phyloP scores from a whole-genome alignment of 2,797 vertebrate species.

The Amblyraja radiata region DNA sequence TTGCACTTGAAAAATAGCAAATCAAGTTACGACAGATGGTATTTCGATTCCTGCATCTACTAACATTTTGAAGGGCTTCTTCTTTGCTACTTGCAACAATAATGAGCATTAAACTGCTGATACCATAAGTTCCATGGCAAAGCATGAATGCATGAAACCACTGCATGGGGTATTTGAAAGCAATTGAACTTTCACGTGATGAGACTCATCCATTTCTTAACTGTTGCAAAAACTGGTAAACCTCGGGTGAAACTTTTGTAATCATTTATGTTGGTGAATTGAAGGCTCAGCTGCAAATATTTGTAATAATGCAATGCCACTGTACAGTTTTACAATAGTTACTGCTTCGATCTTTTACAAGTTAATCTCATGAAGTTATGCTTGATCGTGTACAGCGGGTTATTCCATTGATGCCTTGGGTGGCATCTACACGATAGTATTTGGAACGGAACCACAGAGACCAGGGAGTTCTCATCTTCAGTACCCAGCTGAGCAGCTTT shows the following conservation, averaged over 20 bases:
- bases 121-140: slow-evolving; percentile 49
- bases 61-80: slow-evolving; percentile 60
- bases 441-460: not conserved
- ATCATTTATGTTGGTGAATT: not conserved
- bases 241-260: not conserved
- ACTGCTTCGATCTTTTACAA: not conserved
- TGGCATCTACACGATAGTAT: not conserved
- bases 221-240: not conserved
- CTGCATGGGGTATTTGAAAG: slow-evolving; percentile 64
- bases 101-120: slow-evolving; percentile 45
- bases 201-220: slow-evolving; percentile 15
- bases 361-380: not conserved
- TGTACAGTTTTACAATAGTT: slow-evolving; percentile 21
- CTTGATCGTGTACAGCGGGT: not conserved
- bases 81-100: slow-evolving; percentile 53
- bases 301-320: not conserved
- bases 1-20: not conserved
- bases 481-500: not conserved
- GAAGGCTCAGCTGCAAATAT: slow-evolving; percentile 17
- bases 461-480: not conserved
- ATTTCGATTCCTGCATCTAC: slow-evolving; percentile 45
- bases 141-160: slow-evolving; percentile 81
- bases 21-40: slow-evolving; percentile 4
- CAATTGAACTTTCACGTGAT: slow-evolving; percentile 21
- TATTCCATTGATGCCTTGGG: not conserved